Evolutionary conservation across 2,113 vertebrate genomes (phyloP).

Genomic region (Atherinomorus stipes): DNA sequence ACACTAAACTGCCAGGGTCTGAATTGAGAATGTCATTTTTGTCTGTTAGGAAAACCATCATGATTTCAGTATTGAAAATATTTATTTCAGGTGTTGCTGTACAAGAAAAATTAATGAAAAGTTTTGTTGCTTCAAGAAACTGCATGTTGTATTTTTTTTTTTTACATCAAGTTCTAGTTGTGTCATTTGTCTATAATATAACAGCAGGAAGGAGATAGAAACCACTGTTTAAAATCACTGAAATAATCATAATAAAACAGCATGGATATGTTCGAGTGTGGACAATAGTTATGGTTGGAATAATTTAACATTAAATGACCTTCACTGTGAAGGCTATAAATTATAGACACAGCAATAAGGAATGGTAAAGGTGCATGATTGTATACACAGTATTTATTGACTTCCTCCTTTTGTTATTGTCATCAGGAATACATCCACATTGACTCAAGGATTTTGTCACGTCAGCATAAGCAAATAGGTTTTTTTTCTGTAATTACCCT

Average conservation of each 20-base stretch:
- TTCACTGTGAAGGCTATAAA: not conserved
- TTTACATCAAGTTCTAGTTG: no score
- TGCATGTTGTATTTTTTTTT: no score
- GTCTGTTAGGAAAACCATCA: not conserved
- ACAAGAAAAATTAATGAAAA: no score
- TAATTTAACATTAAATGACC: not conserved
- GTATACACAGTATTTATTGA: not conserved
- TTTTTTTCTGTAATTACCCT: not conserved
- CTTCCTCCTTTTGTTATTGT: not conserved
- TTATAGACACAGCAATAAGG: not conserved
- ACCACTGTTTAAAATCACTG: no score
- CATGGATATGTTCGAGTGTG: no score
- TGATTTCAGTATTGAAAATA: not conserved
- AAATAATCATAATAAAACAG: no score
- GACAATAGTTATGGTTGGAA: no score
- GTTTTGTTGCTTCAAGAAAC: no score
- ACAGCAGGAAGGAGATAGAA: no score
- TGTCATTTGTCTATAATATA: no score
- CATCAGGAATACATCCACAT: not conserved
- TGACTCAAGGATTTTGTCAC: not conserved
- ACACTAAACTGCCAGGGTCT: no score
- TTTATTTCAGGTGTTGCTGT: not conserved
- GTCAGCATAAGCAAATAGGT: not conserved
- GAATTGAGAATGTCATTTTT: no score
- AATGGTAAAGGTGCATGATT: not conserved